These are phyloP conservation scores for Anoplius nigerrimus DNA, from an alignment of 2,888 invertebrate genomes.

Conservation along the genomic window DNA sequence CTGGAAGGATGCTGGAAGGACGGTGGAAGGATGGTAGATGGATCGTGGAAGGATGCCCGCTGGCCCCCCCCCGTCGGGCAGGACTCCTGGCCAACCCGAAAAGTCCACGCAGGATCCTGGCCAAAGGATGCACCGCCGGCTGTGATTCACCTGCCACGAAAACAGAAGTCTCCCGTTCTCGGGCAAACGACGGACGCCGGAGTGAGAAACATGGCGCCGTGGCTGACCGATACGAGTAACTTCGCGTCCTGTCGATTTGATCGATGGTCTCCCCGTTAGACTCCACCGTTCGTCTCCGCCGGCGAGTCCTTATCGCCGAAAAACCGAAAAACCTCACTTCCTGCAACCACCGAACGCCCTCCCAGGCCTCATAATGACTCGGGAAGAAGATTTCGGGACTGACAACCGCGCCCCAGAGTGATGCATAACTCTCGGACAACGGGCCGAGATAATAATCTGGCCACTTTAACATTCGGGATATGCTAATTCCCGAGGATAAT, in stretches of 20 bases:
- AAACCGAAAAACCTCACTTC: no score
- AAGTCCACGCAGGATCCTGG: slow-evolving; percentile 33
- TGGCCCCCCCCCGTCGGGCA: slow-evolving; percentile 56
- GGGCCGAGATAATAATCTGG: no score
- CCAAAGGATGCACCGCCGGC: slow-evolving; percentile 34
- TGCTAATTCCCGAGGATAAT: no score
- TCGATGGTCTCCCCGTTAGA: slow-evolving; percentile 44
- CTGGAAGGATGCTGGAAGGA: no score
- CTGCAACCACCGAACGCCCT: no score
- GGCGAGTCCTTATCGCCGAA: slow-evolving; percentile 40
- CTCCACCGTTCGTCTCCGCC: slow-evolving; percentile 11
- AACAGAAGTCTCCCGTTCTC: slow-evolving; percentile 36
- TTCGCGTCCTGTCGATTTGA: slow-evolving; percentile 48
- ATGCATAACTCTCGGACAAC: no score
- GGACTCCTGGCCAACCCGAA: slow-evolving; percentile 36
- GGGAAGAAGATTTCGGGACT: no score
- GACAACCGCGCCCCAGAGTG: no score
- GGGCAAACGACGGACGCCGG: slow-evolving; percentile 25
- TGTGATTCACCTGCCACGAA: slow-evolving; percentile 51
- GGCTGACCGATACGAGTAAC: slow-evolving; percentile 49
- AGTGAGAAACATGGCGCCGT: slow-evolving; percentile 53
- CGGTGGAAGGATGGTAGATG: no score
- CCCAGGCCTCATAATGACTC: no score
- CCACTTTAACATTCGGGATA: no score
- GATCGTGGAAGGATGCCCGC: no score